Evolutionary conservation across 2,888 invertebrate genomes (phyloP).

Genomic region (Palloptera scutellata): DNA sequence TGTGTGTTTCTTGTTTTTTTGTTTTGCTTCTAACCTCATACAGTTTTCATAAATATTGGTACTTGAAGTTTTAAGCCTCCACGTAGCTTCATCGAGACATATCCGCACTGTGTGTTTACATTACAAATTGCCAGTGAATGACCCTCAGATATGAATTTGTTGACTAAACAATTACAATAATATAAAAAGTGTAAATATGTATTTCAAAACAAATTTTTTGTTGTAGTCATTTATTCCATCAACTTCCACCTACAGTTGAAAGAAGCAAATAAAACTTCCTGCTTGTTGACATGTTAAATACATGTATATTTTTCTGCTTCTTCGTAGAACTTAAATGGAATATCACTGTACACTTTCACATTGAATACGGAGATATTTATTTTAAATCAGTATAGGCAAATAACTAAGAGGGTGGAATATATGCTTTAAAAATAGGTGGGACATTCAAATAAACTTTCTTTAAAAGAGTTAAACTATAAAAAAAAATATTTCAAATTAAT

Average conservation of each 20-base stretch:
- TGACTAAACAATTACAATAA: slow-evolving; percentile 5
- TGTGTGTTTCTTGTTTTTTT: not conserved
- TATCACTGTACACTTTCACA: too few relatives aligned
- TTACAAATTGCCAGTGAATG: not conserved
- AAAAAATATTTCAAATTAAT: too few relatives aligned
- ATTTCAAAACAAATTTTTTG: not conserved
- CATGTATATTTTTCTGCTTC: too few relatives aligned
- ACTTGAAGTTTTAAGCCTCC: not conserved
- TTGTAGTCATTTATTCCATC: not conserved
- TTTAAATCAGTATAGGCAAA: too few relatives aligned
- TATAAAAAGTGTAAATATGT: not conserved
- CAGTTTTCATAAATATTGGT: not conserved
- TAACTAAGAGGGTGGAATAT: too few relatives aligned
- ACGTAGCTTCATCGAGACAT: not conserved
- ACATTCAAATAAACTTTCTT: too few relatives aligned
- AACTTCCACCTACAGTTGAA: not conserved
- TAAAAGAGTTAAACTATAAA: too few relatives aligned
- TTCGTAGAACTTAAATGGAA: too few relatives aligned
- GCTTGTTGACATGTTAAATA: too few relatives aligned
- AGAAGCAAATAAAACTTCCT: too few relatives aligned
- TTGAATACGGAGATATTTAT: too few relatives aligned
- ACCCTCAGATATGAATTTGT: not conserved
- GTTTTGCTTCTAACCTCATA: not conserved
- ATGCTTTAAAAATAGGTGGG: too few relatives aligned
- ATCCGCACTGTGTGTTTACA: not conserved